phyloP scores from a whole-genome alignment of 2,113 vertebrate species.

The Rhagologus leucostigma region DNA sequence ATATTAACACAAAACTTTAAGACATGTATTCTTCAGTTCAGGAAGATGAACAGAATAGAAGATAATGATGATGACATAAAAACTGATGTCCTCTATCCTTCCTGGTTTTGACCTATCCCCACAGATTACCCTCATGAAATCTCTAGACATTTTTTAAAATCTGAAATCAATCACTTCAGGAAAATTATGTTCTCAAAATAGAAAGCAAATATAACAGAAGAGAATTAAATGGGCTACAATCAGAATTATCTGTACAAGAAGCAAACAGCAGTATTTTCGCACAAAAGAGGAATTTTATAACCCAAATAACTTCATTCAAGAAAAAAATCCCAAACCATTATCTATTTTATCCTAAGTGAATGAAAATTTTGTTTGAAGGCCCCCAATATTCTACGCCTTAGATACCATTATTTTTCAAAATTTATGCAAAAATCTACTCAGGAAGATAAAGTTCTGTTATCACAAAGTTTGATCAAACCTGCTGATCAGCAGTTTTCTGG shows the following conservation, averaged over 20 bases:
- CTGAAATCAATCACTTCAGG: neutral
- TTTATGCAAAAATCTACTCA: neutral
- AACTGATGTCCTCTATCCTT: neutral
- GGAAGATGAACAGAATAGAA: neutral
- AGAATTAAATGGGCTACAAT: neutral
- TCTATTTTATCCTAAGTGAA: neutral
- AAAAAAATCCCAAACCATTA: neutral
- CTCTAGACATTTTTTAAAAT: neutral
- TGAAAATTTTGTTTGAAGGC: neutral
- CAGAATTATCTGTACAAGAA: neutral
- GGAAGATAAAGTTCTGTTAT: neutral
- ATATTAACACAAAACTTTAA: neutral
- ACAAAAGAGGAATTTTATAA: neutral
- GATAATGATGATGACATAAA: neutral
- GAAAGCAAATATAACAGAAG: neutral
- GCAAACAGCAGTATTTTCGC: neutral
- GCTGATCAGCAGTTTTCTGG: neutral
- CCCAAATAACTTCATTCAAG: neutral
- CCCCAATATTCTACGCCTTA: neutral
- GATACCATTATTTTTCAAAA: neutral
- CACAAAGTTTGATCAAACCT: neutral
- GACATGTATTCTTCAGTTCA: neutral
- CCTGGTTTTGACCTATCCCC: neutral
- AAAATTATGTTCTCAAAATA: neutral
- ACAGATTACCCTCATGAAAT: neutral